Evolutionary conservation across 2,113 vertebrate genomes (phyloP), one percentile per base, ranked within the genome.

Genomic region (Clarias magur): DNA sequence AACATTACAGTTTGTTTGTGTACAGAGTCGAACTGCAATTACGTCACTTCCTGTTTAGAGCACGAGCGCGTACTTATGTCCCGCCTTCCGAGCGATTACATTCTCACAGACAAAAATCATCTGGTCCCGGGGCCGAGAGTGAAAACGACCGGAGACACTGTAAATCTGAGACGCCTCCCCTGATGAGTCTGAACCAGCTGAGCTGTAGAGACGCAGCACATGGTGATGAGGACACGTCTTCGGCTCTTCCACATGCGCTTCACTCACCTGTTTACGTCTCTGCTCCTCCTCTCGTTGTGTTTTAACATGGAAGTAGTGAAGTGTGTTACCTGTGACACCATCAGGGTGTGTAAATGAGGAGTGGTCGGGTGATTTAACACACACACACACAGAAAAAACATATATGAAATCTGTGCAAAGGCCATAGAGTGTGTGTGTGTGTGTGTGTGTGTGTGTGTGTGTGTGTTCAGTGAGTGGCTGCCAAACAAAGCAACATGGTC

Each of bases 401-500:
- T 53, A 53, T 4, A 7, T 3, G n/a, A 10, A 78, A 78, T 15
- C 12, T 9, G 3, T 27, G 25, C 15, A 13, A 15, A 15, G 75
- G 48, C 12, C 23, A 82, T 23, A 42, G 16, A 13, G 80, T 38
- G 54, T 56, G 38, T 53, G 62, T 73, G 62, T 88, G 65, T 73
- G n/a, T 84, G 79, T 88, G 84, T 80, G 63, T 81, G 79, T 56
- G 76, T 42, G 72, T 83, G 38, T 42, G 17, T 54, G n/a, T 57
- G n/a, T 80, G 30, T 80, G 34, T 80, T 80, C 78, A 60, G 80
- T 1, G 6, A 65, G 34, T 27, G 38, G 25, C 62, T 67, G 81
- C 81, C 60, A 82, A 67, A 82, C 81, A 82, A 67, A 67, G 63
- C 11, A 23, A 53, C 82, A 67, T 7, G 15, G 81, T 83, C 82